Conservation (phyloP, 2,888 invertebrate species). For the Hydrotaea diabolus region DNA sequence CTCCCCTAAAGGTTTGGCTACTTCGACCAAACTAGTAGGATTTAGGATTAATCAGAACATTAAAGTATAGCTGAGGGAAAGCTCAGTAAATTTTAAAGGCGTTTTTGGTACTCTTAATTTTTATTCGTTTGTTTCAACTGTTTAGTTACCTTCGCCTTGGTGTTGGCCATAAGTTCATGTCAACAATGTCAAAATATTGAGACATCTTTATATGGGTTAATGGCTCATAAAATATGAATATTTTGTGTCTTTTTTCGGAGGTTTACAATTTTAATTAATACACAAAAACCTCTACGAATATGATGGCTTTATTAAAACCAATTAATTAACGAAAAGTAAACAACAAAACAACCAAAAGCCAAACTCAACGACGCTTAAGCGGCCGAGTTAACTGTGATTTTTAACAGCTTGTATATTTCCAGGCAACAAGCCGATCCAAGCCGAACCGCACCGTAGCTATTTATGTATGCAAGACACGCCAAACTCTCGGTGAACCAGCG, state of each 20-base stretch:
- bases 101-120: too few relatives aligned
- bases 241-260: background rate
- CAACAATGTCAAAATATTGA: slow-evolving; percentile 51
- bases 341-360: slow-evolving; percentile 45
- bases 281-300: slow-evolving; percentile 50
- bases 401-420: slow-evolving; percentile 63
- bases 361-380: background rate
- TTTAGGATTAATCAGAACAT: too few relatives aligned
- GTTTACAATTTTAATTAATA: slow-evolving; percentile 61
- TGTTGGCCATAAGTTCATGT: slow-evolving; percentile 17
- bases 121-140: too few relatives aligned
- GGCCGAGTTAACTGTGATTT: slow-evolving; percentile 63
- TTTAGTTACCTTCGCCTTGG: background rate
- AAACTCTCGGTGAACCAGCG: slow-evolving; percentile 47
- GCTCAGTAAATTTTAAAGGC: too few relatives aligned
- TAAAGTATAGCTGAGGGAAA: too few relatives aligned
- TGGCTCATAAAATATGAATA: slow-evolving; percentile 61
- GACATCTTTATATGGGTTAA: slow-evolving; percentile 67
- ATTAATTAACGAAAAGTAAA: slow-evolving; percentile 65
- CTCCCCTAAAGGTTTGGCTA: background rate
- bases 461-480: slow-evolving; percentile 70
- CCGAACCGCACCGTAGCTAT: slow-evolving; percentile 41
- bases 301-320: slow-evolving; percentile 67
- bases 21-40: too few relatives aligned
- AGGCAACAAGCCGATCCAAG: slow-evolving; percentile 10